Percentiles rank a stretch among this genome's conserved stretches.
These are phyloP conservation scores for Eulemur rubriventer DNA, from an alignment of 2,797 vertebrate species.

Conservation along the genomic window DNA sequence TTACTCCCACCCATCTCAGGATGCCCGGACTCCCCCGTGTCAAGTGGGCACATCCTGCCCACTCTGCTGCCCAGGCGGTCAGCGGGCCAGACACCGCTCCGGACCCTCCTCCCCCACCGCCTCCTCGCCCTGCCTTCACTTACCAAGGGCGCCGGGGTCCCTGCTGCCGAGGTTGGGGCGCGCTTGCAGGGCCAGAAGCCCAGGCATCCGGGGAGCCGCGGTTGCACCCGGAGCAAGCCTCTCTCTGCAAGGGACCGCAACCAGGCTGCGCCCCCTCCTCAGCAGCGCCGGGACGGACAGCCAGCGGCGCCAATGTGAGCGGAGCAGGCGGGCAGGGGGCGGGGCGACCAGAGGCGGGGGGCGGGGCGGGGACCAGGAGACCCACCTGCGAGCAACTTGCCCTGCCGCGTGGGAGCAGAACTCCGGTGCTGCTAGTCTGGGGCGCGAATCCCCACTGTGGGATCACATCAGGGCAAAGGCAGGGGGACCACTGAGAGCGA, in stretches of 20 bases:
- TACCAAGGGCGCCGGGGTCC: not conserved
- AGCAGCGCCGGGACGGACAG: slow-evolving; percentile 48
- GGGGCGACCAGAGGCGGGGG: not conserved
- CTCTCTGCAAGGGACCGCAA: slow-evolving; percentile 46
- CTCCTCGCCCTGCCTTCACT: slow-evolving; percentile 32
- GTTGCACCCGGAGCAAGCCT: not conserved
- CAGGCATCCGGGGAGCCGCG: not conserved
- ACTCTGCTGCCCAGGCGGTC: not conserved
- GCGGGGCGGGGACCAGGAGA: not conserved
- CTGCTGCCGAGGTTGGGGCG: not conserved
- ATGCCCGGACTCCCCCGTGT: not conserved
- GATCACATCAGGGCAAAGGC: not conserved
- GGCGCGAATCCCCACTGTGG: not conserved
- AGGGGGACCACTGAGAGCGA: not conserved
- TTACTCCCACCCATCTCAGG: not conserved
- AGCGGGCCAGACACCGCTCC: not conserved
- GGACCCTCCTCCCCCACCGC: not conserved
- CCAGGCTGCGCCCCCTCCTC: slow-evolving; percentile 70
- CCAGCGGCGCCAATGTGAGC: slow-evolving; percentile 36
- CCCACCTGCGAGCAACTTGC: not conserved
- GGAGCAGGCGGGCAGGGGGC: not conserved
- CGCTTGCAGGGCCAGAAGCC: not conserved
- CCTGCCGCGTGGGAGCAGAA: not conserved
- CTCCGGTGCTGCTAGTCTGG: fast-evolving
- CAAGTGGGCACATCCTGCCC: not conserved